These are phyloP conservation scores for Hydrophis major DNA, from an alignment of 2,797 vertebrate genomes.

Conservation along the genomic window DNA sequence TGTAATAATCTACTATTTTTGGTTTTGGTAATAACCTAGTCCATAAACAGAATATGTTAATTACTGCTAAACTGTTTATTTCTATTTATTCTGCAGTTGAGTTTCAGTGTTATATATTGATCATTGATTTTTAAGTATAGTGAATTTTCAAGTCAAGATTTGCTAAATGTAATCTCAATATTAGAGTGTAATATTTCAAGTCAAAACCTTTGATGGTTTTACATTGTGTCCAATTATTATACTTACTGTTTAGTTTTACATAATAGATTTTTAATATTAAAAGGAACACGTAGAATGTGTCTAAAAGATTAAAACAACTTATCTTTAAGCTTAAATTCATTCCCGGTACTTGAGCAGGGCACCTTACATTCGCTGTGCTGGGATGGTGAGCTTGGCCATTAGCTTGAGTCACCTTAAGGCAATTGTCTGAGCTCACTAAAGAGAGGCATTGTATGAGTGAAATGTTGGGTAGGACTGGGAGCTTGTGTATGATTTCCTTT, in stretches of 20 bases:
- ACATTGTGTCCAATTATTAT: background rate
- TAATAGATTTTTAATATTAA: background rate
- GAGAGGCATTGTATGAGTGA: background rate
- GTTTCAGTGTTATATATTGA: background rate
- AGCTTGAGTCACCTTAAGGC: background rate
- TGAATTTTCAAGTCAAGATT: background rate
- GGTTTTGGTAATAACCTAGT: slow-evolving; percentile 16
- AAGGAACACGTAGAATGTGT: background rate
- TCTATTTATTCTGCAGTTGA: slow-evolving; percentile 18
- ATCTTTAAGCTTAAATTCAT: background rate
- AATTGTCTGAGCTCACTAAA: background rate
- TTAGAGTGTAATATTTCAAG: background rate
- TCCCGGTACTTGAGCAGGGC: background rate
- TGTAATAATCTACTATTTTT: slow-evolving; percentile 30
- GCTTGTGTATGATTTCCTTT: background rate
- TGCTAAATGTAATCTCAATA: background rate
- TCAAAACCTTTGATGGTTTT: background rate
- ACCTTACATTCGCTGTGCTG: background rate
- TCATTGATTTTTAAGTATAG: background rate
- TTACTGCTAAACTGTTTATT: slow-evolving; percentile 27
- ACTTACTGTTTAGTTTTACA: background rate
- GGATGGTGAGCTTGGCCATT: background rate
- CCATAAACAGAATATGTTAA: slow-evolving; percentile 7
- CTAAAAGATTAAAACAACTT: background rate
- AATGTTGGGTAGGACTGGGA: background rate